Evolutionary conservation across 2,888 invertebrate genomes (phyloP).

Genomic region (Cheilosia vulpina): DNA sequence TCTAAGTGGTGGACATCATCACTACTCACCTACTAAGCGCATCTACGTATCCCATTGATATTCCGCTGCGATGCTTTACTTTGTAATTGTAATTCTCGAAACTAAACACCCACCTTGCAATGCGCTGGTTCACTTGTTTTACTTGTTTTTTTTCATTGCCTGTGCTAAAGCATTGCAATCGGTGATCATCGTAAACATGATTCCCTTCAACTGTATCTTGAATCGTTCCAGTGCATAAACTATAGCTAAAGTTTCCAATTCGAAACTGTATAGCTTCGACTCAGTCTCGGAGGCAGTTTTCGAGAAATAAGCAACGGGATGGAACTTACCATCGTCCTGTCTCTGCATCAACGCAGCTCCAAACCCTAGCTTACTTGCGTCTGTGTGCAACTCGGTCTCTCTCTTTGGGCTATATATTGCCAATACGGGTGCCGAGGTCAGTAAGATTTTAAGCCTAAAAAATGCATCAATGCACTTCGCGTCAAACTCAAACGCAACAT

Average conservation of each 20-base stretch:
- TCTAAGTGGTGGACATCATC: background rate
- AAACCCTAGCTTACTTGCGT: conserved; percentile 77
- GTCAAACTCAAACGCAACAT: conserved; percentile 22
- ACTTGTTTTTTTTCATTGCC: conserved; percentile 41
- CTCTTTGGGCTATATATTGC: conserved; percentile 77
- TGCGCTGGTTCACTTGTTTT: conserved; percentile 53
- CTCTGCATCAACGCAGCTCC: conserved; percentile 74
- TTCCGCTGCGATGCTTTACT: conserved; percentile 31
- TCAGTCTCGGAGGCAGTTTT: conserved; percentile 44
- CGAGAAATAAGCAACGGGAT: conserved; percentile 34
- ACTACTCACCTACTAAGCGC: conserved; percentile 37
- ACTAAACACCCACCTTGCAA: conserved; percentile 49
- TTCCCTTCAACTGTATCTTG: conserved; percentile 4
- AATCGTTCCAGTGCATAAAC: conserved; percentile 13
- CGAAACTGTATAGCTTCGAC: background rate
- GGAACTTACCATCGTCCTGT: conserved; percentile 55
- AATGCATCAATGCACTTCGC: conserved; percentile 16
- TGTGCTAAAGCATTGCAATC: conserved; percentile 44
- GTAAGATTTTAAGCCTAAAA: conserved; percentile 18
- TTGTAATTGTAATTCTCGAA: conserved; percentile 63
- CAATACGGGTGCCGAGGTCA: conserved; percentile 76
- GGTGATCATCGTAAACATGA: conserved; percentile 29
- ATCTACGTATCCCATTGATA: conserved; percentile 52
- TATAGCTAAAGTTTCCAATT: conserved; percentile 7
- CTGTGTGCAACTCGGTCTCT: conserved; percentile 79